These are phyloP conservation scores for Bombycilla garrulus DNA, from an alignment of 2,113 vertebrate species.

Conservation along the genomic window DNA sequence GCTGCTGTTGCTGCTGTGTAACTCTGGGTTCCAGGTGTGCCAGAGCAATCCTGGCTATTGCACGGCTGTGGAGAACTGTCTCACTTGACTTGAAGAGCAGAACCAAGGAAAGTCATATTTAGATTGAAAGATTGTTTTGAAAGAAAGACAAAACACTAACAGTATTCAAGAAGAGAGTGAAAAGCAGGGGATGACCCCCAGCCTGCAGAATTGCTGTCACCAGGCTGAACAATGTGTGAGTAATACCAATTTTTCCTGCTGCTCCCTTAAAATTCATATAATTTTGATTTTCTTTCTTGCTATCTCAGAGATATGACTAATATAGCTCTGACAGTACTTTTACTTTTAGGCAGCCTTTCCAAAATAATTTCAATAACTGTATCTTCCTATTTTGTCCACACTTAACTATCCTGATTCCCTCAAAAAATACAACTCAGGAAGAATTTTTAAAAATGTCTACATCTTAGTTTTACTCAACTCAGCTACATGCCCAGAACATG, in stretches of 20 bases:
- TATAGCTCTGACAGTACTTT: background rate
- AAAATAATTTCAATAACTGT: background rate
- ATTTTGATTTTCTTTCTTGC: background rate
- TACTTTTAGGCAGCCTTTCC: background rate
- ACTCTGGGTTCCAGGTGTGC: background rate
- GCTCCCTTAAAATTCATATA: background rate
- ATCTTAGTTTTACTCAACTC: background rate
- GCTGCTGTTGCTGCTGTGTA: background rate
- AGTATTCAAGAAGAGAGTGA: background rate
- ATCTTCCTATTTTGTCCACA: background rate
- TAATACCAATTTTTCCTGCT: background rate
- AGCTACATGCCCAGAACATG: background rate
- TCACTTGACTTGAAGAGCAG: constrained; percentile 30
- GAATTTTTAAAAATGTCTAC: background rate
- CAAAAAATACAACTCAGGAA: background rate
- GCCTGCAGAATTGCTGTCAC: background rate
- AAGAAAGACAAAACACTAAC: background rate
- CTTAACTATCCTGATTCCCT: background rate
- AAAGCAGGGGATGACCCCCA: background rate
- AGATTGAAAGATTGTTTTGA: background rate
- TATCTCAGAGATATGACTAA: background rate
- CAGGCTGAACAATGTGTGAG: background rate
- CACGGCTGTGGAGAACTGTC: constrained; percentile 80
- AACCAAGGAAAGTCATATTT: background rate
- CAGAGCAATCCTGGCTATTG: constrained; percentile 11